These are phyloP conservation scores for Montipora cactus DNA, from an alignment of 64 coral and sea anemone genomes.

Conservation along the genomic window DNA sequence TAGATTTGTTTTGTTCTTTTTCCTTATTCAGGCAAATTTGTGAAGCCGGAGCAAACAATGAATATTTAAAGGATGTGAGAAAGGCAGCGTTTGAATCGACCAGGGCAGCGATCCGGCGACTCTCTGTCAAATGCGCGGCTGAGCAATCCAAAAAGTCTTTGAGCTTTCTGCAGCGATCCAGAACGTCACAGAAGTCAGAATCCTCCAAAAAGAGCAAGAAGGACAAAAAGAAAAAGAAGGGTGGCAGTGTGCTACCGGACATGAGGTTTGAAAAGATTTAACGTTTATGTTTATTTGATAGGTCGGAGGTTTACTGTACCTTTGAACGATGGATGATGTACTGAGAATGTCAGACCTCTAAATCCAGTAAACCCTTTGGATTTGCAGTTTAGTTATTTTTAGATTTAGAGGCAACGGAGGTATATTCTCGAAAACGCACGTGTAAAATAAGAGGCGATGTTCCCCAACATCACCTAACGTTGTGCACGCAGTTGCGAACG, in stretches of 20 bases:
- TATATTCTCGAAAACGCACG: no score
- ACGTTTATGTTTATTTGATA: no score
- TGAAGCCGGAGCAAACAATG: slow-evolving; percentile 64
- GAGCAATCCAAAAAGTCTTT: not conserved
- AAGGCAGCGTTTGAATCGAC: slow-evolving; percentile 75
- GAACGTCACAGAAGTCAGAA: not conserved
- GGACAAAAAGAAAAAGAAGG: not conserved
- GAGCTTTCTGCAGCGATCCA: not conserved
- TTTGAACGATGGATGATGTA: no score
- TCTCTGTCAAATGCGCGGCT: slow-evolving; percentile 64
- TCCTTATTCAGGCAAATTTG: slow-evolving; percentile 67
- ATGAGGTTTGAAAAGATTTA: slow-evolving; percentile 1
- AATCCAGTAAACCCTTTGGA: no score
- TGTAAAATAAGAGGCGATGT: no score
- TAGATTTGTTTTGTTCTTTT: not conserved
- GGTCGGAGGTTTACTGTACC: no score
- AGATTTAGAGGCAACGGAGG: no score
- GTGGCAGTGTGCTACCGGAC: slow-evolving; percentile 16
- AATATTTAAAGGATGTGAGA: slow-evolving; percentile 63
- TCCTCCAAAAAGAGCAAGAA: not conserved
- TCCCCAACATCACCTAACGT: no score
- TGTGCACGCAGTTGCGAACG: no score
- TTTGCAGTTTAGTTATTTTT: no score
- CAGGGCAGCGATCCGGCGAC: slow-evolving; percentile 60
- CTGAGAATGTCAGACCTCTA: no score